Evolutionary conservation across 2,888 invertebrate species (phyloP).

Genomic region (Tanypteryx hageni): DNA sequence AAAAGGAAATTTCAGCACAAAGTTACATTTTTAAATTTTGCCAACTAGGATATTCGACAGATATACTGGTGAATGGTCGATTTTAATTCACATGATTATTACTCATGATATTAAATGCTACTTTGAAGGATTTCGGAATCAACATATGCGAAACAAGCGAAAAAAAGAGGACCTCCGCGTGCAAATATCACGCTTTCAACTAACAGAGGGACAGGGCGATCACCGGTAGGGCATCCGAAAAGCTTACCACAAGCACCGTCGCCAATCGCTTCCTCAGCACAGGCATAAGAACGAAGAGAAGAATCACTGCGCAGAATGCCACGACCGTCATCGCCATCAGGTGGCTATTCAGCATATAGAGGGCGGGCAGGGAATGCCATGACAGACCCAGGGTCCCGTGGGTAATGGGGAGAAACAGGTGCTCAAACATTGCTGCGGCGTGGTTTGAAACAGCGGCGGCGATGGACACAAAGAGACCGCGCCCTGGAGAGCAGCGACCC

Average conservation of each 20-base stretch:
- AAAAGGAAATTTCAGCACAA: no score
- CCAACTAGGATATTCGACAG: no score
- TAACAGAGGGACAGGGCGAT: not conserved
- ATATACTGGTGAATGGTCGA: no score
- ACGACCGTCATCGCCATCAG: conserved; percentile 7
- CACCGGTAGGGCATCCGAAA: not conserved
- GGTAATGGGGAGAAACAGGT: conserved; percentile 10
- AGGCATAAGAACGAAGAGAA: not conserved
- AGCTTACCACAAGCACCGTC: conserved; percentile 16
- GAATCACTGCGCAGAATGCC: not conserved
- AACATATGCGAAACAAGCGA: not conserved
- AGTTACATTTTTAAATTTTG: no score
- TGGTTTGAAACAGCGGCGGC: not conserved
- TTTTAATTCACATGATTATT: no score
- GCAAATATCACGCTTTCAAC: no score
- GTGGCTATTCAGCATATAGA: conserved; percentile 20
- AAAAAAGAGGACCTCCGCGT: not conserved
- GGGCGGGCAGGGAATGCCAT: not conserved
- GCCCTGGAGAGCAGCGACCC: not conserved
- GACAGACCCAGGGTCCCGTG: conserved; percentile 1
- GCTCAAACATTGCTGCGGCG: not conserved
- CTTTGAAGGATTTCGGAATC: not conserved
- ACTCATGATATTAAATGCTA: no score
- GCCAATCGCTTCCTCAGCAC: not conserved
- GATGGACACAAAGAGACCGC: not conserved